Evolutionary conservation across 2,797 vertebrate species (phyloP).

Genomic region (Syngnathus acus): DNA sequence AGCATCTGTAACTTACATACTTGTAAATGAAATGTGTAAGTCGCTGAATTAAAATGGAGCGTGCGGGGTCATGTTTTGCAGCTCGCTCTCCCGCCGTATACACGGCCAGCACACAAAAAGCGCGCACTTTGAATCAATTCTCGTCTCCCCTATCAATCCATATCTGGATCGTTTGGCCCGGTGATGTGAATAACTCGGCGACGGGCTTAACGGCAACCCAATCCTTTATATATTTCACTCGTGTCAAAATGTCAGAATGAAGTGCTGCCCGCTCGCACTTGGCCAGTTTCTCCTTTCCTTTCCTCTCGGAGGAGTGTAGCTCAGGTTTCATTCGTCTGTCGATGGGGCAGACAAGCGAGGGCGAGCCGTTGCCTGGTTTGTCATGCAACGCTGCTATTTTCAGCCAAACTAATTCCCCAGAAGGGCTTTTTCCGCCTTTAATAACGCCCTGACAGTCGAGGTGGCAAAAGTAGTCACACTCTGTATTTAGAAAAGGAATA

Average conservation of each 20-base stretch:
- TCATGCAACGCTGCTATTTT: constrained; percentile 44
- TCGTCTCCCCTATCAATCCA: constrained; percentile 76
- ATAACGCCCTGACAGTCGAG: background rate
- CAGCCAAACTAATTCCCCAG: constrained; percentile 25
- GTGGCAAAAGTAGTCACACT: background rate
- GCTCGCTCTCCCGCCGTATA: constrained; percentile 19
- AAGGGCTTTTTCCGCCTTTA: constrained; percentile 9
- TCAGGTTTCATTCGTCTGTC: constrained; percentile 53
- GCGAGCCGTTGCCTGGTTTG: constrained; percentile 44
- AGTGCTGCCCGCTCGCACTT: constrained; percentile 56
- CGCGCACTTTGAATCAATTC: constrained; percentile 63
- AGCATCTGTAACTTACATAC: constrained; percentile 44
- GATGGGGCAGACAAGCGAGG: constrained; percentile 46
- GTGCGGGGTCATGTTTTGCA: constrained; percentile 41
- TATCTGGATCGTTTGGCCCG: constrained; percentile 59
- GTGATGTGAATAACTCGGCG: constrained; percentile 69
- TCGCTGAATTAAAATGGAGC: constrained; percentile 62
- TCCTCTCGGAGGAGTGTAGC: constrained; percentile 43
- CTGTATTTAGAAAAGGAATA: background rate
- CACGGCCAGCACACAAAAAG: constrained; percentile 13
- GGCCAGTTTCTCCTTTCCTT: constrained; percentile 43
- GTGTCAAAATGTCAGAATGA: constrained; percentile 64
- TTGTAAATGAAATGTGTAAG: constrained; percentile 63
- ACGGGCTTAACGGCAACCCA: constrained; percentile 56
- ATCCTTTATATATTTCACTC: constrained; percentile 62